Evolutionary conservation across 2,113 vertebrate genomes (phyloP).

Genomic region (Symphodus melops): DNA sequence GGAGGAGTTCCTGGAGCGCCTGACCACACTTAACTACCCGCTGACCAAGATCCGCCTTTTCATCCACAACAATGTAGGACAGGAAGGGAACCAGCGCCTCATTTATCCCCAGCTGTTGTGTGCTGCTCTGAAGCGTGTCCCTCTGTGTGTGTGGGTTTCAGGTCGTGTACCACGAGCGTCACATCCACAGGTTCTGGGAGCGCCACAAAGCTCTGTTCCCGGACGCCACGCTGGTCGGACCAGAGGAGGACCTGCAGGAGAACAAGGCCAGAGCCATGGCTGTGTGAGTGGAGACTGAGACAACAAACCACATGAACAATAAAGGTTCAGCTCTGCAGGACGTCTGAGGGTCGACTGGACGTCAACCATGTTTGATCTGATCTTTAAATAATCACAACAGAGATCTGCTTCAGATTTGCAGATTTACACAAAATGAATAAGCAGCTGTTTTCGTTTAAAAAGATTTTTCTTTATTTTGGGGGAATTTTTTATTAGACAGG

Average conservation of each 20-base stretch:
- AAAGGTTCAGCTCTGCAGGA: too few relatives aligned
- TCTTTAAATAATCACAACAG: too few relatives aligned
- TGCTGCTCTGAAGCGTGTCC: background rate
- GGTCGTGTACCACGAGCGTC: constrained; percentile 74
- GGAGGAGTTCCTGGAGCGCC: constrained; percentile 73
- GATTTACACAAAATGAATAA: too few relatives aligned
- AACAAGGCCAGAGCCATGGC: constrained; percentile 68
- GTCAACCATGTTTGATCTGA: too few relatives aligned
- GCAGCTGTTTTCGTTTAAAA: too few relatives aligned
- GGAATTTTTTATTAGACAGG: too few relatives aligned
- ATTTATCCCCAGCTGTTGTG: fast-evolving
- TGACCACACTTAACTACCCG: constrained; percentile 65
- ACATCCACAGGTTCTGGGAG: constrained; percentile 74
- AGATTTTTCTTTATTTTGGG: too few relatives aligned
- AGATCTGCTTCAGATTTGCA: too few relatives aligned
- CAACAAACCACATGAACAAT: too few relatives aligned
- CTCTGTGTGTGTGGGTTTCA: background rate
- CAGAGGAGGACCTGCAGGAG: constrained; percentile 71
- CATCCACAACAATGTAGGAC: constrained; percentile 72
- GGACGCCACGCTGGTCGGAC: constrained; percentile 57
- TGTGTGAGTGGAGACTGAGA: constrained; percentile 58
- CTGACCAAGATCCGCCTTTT: constrained; percentile 54
- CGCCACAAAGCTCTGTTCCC: constrained; percentile 53
- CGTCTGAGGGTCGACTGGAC: too few relatives aligned
- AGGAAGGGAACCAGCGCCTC: fast-evolving